A percentile compares a stretch with the other conserved stretches of the same genome.
Conservation (phyloP, 2,888 invertebrate species). For the Oscheius sp. region DNA sequence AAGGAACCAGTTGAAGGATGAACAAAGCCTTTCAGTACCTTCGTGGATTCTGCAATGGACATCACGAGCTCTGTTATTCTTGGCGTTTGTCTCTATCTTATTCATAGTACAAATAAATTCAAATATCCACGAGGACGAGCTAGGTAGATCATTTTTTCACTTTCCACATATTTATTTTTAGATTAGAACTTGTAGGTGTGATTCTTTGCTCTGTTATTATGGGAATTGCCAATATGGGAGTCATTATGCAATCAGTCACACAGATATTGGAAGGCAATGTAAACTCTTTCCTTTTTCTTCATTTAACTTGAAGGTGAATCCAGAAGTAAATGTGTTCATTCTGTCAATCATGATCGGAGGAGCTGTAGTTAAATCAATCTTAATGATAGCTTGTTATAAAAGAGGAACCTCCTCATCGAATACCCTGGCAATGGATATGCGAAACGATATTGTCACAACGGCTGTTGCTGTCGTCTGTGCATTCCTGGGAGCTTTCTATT, state of each 20-base stretch:
- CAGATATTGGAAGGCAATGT: constrained; percentile 41
- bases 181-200: constrained; percentile 73
- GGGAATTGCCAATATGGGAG: constrained; percentile 69
- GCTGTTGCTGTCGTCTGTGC: constrained; percentile 72
- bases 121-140: constrained; percentile 66
- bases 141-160: no score
- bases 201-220: constrained; percentile 73
- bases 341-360: constrained; percentile 61
- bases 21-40: constrained; percentile 68
- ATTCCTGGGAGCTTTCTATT: constrained; percentile 70
- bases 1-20: neutral
- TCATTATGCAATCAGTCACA: constrained; percentile 47
- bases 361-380: constrained; percentile 56
- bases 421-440: constrained; percentile 71
- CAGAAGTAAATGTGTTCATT: constrained; percentile 61
- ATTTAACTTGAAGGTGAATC: constrained; percentile 50
- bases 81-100: constrained; percentile 53
- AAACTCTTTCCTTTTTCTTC: neutral
- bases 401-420: constrained; percentile 52
- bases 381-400: constrained; percentile 62
- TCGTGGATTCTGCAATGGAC: constrained; percentile 74
- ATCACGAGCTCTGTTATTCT: constrained; percentile 72
- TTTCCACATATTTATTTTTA: constrained; percentile 36
- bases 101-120: constrained; percentile 63
- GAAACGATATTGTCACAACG: constrained; percentile 74